These are phyloP conservation scores for Brachirus orientalis DNA, from an alignment of 2,113 vertebrate genomes.

Conservation along the genomic window DNA sequence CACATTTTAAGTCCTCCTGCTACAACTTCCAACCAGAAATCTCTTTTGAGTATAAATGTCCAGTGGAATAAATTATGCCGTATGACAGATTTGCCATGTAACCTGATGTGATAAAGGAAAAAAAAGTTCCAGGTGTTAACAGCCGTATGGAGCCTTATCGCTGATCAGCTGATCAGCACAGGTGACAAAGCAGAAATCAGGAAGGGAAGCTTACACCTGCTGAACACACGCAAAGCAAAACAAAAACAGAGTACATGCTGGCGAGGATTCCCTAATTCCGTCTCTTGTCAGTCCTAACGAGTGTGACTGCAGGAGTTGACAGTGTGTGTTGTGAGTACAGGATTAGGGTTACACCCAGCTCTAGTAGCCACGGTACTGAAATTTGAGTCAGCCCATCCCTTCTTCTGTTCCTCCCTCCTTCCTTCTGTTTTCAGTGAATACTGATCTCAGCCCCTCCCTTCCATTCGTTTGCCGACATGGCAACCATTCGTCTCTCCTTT, in stretches of 20 bases:
- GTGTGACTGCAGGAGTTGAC: slow-evolving; percentile 34
- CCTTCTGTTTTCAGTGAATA: slow-evolving; percentile 48
- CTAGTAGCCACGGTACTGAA: slow-evolving; percentile 79
- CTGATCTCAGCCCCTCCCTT: slow-evolving; percentile 68
- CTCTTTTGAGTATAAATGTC: no score
- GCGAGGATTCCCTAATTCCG: slow-evolving; percentile 18
- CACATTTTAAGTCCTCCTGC: slow-evolving; percentile 28
- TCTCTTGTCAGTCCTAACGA: slow-evolving; percentile 22
- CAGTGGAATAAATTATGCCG: no score
- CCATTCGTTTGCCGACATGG: slow-evolving; percentile 68
- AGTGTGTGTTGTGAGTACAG: slow-evolving; percentile 50
- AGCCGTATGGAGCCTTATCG: neutral
- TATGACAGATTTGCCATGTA: neutral
- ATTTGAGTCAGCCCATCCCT: slow-evolving; percentile 83
- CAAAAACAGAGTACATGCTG: neutral
- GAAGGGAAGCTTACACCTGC: slow-evolving; percentile 49
- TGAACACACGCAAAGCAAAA: neutral
- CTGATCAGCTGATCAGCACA: slow-evolving; percentile 33
- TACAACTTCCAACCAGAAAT: slow-evolving; percentile 18
- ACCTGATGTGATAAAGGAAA: neutral
- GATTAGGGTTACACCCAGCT: slow-evolving; percentile 85
- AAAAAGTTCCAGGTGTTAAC: slow-evolving; percentile 13
- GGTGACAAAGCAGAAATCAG: slow-evolving; percentile 4
- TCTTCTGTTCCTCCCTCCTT: slow-evolving; percentile 56
- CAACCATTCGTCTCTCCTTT: slow-evolving; percentile 82